Base-by-base conservation (phyloP, 2,797 vertebrate species). In the Podargus strigoides region DNA sequence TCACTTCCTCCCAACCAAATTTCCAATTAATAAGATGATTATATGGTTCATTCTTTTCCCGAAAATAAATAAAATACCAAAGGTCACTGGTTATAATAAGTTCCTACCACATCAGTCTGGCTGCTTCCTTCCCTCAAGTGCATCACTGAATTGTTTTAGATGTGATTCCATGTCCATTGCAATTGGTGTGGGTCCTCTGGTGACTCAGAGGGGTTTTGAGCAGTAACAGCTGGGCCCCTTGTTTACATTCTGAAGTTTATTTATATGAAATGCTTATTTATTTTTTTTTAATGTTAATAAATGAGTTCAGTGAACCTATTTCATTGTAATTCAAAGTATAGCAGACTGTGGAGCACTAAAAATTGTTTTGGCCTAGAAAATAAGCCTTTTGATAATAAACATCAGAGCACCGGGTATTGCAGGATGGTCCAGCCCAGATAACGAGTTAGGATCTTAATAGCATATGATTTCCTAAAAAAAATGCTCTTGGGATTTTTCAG, bases 291-390 rank as follows among this genome's bases (percentile, higher is more conserved):
- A 44, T 44, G 26, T 67, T 83, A 83, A 76, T 68, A 79, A 74
- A 83, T 68, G 4, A 46, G 41, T 34, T 79, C 64, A 68, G 27
- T 60, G 55, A 80, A 80, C 85, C 6, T 56, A 55, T 80, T 83
- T 86, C 27, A 50, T 60, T 80, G 53, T 75, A 85, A 92, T 82
- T 85, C 46, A 59, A 76, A 59, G 27, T 50, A 67, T 9, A 75
- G 44, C 26, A 88, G 68, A 70, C 63, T 79, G 26, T 32, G 52
- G 55, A 76, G 41, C 68, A 85, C 64, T 56, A 76, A 73, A 80
- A 88, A 86, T 64, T 88, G 46, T n/a, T 86, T 68, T 76, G 32
- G n/a, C 50, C 73, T 83, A 90, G 59, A 89, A 90, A 94, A 68
- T 12, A 69, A 68, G 32, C 22, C 34, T 93, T 94, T 56, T 80